Evolutionary conservation across 1,140 invertebrate species (phyloP).

Genomic region (Zophobas atratus): DNA sequence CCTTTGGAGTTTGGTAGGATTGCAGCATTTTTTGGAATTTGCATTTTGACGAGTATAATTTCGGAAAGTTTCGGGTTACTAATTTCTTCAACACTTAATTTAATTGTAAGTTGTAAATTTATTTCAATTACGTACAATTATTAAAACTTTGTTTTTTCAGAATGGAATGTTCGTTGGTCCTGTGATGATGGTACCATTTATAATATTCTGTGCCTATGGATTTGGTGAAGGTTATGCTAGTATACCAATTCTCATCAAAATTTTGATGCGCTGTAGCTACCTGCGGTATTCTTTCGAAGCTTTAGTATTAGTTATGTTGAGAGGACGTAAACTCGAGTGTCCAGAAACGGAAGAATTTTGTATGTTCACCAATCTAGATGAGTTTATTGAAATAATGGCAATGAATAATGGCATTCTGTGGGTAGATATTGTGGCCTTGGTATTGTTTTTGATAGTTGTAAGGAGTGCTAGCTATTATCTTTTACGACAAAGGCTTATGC

Average conservation of each 20-base stretch:
- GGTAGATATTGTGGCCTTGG: constrained; percentile 73
- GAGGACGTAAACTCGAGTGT: constrained; percentile 79
- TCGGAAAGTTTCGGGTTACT: constrained; percentile 83
- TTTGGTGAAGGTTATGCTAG: constrained; percentile 76
- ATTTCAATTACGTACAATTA: background rate
- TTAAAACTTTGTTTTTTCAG: constrained; percentile 69
- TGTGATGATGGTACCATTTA: constrained; percentile 80
- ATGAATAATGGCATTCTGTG: constrained; percentile 77
- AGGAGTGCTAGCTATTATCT: constrained; percentile 76
- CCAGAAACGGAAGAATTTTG: constrained; percentile 78
- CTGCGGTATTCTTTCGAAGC: constrained; percentile 85
- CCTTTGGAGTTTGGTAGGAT: constrained; percentile 85
- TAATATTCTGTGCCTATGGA: constrained; percentile 84
- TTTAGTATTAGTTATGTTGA: constrained; percentile 81
- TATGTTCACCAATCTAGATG: constrained; percentile 76
- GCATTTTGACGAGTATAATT: constrained; percentile 79
- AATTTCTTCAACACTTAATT: constrained; percentile 79
- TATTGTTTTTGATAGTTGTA: constrained; percentile 73
- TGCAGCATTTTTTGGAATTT: constrained; percentile 77
- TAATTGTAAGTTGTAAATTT: constrained; percentile 75
- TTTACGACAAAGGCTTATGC: constrained; percentile 76
- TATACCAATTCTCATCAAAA: constrained; percentile 78
- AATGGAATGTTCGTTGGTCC: constrained; percentile 87
- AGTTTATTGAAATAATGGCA: constrained; percentile 75
- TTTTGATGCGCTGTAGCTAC: constrained; percentile 89